Evolutionary conservation across 2,888 invertebrate species (phyloP).

Genomic region (Dysmachus trigonus): DNA sequence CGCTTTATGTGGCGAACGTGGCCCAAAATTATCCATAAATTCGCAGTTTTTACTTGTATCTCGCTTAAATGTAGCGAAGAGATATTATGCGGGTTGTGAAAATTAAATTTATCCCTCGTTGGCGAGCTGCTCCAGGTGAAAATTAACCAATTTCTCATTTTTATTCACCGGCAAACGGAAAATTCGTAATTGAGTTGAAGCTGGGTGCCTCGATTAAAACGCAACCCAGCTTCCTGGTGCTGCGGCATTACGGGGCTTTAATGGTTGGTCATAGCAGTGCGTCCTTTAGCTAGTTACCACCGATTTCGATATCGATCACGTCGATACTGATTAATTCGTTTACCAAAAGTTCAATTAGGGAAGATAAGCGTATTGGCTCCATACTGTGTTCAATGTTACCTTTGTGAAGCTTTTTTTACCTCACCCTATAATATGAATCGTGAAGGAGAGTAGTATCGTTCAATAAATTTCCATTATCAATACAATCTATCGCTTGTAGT

Average conservation of each 20-base stretch:
- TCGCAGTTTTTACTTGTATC: slow-evolving; percentile 38
- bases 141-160: slow-evolving; percentile 37
- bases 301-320: background rate
- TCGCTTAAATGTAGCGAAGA: slow-evolving; percentile 23
- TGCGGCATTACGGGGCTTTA: background rate
- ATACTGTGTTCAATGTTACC: background rate
- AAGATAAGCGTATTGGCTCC: background rate
- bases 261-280: background rate
- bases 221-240: background rate
- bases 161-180: slow-evolving; percentile 16
- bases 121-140: slow-evolving; percentile 30
- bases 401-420: background rate
- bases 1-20: slow-evolving; percentile 30
- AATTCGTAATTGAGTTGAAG: slow-evolving; percentile 23
- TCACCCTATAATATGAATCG: background rate
- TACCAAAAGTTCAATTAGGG: background rate
- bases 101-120: slow-evolving; percentile 39
- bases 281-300: background rate
- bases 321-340: background rate
- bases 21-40: slow-evolving; percentile 37
- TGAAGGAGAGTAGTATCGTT: background rate
- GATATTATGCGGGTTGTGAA: slow-evolving; percentile 32
- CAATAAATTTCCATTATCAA: background rate
- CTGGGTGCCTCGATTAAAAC: background rate
- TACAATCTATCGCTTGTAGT: background rate